A percentile compares a stretch with the other conserved stretches of the same genome.
Evolutionary conservation across 2,888 invertebrate species (phyloP).

Genomic region (Aspidiotus rigidus): DNA sequence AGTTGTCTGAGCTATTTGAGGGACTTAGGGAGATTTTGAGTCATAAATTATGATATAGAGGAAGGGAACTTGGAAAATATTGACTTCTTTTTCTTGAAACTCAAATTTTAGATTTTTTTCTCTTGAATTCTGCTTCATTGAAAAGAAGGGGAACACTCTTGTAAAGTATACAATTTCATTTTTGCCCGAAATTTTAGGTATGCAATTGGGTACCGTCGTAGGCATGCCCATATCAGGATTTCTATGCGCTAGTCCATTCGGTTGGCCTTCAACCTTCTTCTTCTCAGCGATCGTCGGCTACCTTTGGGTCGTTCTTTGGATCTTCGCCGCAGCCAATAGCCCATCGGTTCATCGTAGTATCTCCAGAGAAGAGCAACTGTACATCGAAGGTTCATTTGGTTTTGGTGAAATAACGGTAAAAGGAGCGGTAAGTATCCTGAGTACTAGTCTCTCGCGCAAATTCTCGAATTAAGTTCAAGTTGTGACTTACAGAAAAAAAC

Average conservation of each 20-base stretch:
- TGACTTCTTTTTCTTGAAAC: not conserved
- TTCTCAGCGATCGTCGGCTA: slow-evolving; percentile 21
- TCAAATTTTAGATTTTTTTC: too few relatives aligned
- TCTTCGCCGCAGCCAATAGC: slow-evolving; percentile 22
- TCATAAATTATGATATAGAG: too few relatives aligned
- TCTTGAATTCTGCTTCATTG: not conserved
- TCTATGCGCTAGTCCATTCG: slow-evolving; percentile 16
- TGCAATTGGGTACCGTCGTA: slow-evolving; percentile 25
- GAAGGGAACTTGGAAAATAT: too few relatives aligned
- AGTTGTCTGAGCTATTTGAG: too few relatives aligned
- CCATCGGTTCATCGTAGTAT: slow-evolving; percentile 28
- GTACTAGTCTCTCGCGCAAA: not conserved
- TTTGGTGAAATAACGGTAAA: slow-evolving; percentile 24
- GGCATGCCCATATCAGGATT: slow-evolving; percentile 22
- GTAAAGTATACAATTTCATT: not conserved
- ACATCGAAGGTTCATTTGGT: slow-evolving; percentile 28
- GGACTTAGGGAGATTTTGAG: too few relatives aligned
- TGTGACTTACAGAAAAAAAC: slow-evolving; percentile 13
- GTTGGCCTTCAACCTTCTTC: slow-evolving; percentile 26
- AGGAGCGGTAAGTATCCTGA: slow-evolving; percentile 15
- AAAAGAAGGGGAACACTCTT: not conserved
- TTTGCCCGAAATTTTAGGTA: not conserved
- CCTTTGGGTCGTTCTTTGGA: slow-evolving; percentile 21
- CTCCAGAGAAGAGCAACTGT: slow-evolving; percentile 23
- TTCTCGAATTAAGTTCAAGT: not conserved